Conservation (phyloP, 2,113 vertebrate genomes). For the Numenius arquata region DNA sequence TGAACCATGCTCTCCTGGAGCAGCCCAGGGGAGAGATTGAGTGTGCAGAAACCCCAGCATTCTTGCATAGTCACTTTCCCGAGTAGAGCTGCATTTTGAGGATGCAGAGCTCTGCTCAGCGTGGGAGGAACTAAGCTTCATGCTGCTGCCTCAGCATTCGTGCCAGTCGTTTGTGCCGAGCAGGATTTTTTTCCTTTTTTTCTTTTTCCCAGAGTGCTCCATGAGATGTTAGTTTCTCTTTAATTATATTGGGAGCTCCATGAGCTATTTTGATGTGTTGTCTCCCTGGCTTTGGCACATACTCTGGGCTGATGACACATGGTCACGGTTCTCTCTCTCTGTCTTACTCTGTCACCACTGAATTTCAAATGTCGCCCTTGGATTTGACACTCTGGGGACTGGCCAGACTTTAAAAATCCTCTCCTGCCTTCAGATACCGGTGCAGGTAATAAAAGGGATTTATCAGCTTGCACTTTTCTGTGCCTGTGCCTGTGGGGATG, state of each 20-base stretch:
- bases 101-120: not conserved
- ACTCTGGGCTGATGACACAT: conserved; percentile 42
- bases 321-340: conserved; percentile 47
- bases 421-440: not conserved
- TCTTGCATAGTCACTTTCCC: conserved; percentile 30
- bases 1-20: not conserved
- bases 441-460: conserved; percentile 59
- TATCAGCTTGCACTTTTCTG: conserved; percentile 50
- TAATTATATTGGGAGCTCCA: conserved; percentile 14
- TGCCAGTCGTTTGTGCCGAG: not conserved
- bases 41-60: not conserved
- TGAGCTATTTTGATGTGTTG: conserved; percentile 39
- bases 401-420: conserved; percentile 53
- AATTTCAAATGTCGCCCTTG: conserved; percentile 61
- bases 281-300: conserved; percentile 23
- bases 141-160: conserved; percentile 34
- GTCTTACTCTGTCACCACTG: conserved; percentile 40
- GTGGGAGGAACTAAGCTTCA: conserved; percentile 33
- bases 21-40: not conserved
- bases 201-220: not conserved
- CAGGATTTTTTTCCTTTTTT: not conserved
- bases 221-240: conserved; percentile 29
- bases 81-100: not conserved
- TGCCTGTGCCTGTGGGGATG: not conserved
- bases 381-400: conserved; percentile 48